phyloP scores from a whole-genome alignment of 2,113 vertebrate species.

The Ptilorrhoa leucosticta region DNA sequence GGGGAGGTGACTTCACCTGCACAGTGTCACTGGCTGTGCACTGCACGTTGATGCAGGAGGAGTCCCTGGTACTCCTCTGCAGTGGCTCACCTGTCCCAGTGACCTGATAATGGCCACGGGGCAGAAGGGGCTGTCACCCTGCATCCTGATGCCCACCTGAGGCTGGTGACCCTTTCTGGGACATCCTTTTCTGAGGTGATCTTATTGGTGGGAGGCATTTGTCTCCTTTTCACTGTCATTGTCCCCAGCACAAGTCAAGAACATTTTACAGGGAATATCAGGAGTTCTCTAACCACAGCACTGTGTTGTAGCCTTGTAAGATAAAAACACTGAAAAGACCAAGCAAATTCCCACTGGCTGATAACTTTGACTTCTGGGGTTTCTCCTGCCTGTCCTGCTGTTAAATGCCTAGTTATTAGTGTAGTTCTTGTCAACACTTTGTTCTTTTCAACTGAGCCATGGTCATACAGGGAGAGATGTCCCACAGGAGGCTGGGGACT shows the following conservation, averaged over 20 bases:
- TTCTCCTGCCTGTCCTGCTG: background rate
- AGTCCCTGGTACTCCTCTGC: background rate
- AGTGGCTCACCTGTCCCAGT: background rate
- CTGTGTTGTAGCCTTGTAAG: background rate
- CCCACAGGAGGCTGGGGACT: background rate
- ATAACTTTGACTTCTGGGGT: background rate
- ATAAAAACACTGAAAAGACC: background rate
- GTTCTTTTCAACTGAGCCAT: background rate
- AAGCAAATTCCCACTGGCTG: background rate
- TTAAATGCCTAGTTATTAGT: background rate
- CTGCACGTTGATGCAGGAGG: background rate
- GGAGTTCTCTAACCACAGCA: background rate
- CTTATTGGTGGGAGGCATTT: background rate
- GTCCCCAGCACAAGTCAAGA: background rate
- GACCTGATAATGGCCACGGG: fast-evolving
- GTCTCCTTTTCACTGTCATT: background rate
- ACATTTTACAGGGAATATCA: background rate
- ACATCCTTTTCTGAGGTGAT: background rate
- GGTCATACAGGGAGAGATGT: background rate
- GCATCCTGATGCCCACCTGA: fast-evolving
- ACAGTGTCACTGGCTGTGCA: fast-evolving
- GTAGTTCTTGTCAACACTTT: background rate
- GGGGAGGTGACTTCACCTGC: background rate
- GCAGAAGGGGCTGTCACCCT: background rate
- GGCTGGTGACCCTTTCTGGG: background rate